phyloP scores from a whole-genome alignment of 2,888 invertebrate species.

The Melieria omissa region DNA sequence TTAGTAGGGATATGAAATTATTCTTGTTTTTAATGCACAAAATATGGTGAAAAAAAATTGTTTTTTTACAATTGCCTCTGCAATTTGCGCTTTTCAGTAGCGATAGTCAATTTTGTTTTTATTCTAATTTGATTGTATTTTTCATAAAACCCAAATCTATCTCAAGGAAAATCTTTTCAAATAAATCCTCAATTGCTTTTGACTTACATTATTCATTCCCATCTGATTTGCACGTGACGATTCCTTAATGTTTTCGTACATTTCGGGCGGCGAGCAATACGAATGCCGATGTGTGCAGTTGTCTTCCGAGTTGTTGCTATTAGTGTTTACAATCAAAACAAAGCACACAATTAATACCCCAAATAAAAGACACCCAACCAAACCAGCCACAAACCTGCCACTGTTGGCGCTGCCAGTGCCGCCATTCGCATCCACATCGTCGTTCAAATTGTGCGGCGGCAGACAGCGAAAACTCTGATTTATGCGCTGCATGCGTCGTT shows the following conservation, averaged over 20 bases:
- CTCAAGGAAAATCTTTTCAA: too few relatives aligned
- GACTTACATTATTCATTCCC: slow-evolving; percentile 13
- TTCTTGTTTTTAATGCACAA: too few relatives aligned
- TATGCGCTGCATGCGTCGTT: slow-evolving; percentile 54
- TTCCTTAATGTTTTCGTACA: slow-evolving; percentile 42
- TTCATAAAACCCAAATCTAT: too few relatives aligned
- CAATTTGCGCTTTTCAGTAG: too few relatives aligned
- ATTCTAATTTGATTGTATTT: too few relatives aligned
- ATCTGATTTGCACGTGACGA: neutral
- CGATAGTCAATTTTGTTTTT: too few relatives aligned
- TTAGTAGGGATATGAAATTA: too few relatives aligned
- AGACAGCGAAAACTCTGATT: slow-evolving; percentile 48
- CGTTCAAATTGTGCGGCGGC: slow-evolving; percentile 16
- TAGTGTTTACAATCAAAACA: neutral
- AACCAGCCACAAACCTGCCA: slow-evolving; percentile 29
- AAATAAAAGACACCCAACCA: neutral
- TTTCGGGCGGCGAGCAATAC: slow-evolving; percentile 54
- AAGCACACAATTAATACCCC: neutral
- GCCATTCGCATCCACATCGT: neutral
- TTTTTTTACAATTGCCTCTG: too few relatives aligned
- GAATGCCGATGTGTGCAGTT: slow-evolving; percentile 49
- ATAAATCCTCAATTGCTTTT: too few relatives aligned
- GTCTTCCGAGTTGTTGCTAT: slow-evolving; percentile 25
- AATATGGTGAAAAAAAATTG: too few relatives aligned
- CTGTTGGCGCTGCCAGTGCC: neutral